Base-by-base conservation (phyloP, 2,797 vertebrate species). In the Dendrocincla fuliginosa region DNA sequence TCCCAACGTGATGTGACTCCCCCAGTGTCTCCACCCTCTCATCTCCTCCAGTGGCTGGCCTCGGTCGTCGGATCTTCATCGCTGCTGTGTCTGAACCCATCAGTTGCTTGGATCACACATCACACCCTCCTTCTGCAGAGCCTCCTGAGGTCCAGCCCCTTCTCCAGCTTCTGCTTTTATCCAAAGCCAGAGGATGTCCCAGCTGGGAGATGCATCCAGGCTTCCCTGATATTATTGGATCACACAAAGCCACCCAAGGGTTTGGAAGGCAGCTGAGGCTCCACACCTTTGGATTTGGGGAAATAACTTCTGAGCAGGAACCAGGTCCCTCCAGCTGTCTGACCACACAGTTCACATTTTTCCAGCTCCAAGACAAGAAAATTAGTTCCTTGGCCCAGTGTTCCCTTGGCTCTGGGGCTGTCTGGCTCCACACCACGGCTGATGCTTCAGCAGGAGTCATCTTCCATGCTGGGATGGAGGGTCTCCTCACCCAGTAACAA, bases 1-100 rank as follows among this genome's bases (percentile, higher is more conserved):
- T 85, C 49, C 11, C 57, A 32, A 28, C 9, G 7, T 0, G 0
- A 28, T 5, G 10, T 6, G 15, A 28, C 49, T 50, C 49, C 49
- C 46, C 46, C 23, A 11, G 22, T 23, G 46, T 37, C 55, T 16
- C 49, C 55, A 16, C n/a, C 47, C 33, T 52, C 18, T 7, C 4
- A 2, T 49, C 13, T 75, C 39, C 44, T 89, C 28, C 41, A 8
- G 1, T 11, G 10, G 28, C 35, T 53, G 35, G 37, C 1, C 1
- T 22, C 19, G 27, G 52, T 10, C 13, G 11, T 28, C 33, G 44
- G 44, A 41, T 50, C 44, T 59, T 73, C 23, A 10, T 59, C 1
- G 1, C 19, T 64, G 70, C 23, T 19, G 3, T 14, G 8, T 44
- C 44, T 53, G 30, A 42, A 86, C 47, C 16, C 52, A 46, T n/a